Percentiles rank a stretch among this genome's conserved stretches.
Conservation (phyloP, 1,140 invertebrate genomes). For the Eubasilissa regina region DNA sequence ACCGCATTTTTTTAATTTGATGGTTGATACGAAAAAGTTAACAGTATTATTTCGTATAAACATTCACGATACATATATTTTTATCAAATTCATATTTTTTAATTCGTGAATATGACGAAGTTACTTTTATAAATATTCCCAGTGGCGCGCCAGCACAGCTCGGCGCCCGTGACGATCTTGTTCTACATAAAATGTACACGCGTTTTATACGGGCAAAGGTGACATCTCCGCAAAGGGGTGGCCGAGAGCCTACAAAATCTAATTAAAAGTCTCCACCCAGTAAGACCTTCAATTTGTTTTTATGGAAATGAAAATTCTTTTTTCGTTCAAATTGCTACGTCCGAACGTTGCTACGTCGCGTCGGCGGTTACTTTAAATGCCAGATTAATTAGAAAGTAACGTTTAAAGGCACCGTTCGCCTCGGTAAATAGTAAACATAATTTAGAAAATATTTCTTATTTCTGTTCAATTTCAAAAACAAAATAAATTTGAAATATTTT, state of each 20-base stretch:
- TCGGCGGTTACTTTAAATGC: slow-evolving; percentile 8
- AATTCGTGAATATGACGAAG: slow-evolving; percentile 4
- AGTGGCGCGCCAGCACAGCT: neutral
- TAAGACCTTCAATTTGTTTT: slow-evolving; percentile 37
- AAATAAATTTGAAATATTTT: no score
- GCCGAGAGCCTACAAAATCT: slow-evolving; percentile 45
- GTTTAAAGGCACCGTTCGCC: neutral
- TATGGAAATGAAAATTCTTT: slow-evolving; percentile 43
- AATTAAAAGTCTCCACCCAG: slow-evolving; percentile 41
- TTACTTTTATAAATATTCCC: slow-evolving; percentile 21
- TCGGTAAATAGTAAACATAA: slow-evolving; percentile 6
- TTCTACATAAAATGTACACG: slow-evolving; percentile 34
- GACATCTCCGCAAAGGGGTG: slow-evolving; percentile 41
- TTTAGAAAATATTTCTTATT: neutral
- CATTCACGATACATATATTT: neutral
- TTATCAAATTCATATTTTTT: neutral
- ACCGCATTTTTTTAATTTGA: no score
- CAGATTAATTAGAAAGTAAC: slow-evolving; percentile 22
- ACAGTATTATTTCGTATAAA: no score
- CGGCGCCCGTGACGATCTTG: slow-evolving; percentile 24
- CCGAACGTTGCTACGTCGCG: neutral
- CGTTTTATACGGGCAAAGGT: slow-evolving; percentile 4
- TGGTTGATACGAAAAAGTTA: no score
- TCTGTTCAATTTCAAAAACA: no score
- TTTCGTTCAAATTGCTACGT: slow-evolving; percentile 38